A percentile compares a stretch with the other conserved stretches of the same genome.
phyloP scores from a whole-genome alignment of 2,888 invertebrate genomes.

The Amphipoea lucens region DNA sequence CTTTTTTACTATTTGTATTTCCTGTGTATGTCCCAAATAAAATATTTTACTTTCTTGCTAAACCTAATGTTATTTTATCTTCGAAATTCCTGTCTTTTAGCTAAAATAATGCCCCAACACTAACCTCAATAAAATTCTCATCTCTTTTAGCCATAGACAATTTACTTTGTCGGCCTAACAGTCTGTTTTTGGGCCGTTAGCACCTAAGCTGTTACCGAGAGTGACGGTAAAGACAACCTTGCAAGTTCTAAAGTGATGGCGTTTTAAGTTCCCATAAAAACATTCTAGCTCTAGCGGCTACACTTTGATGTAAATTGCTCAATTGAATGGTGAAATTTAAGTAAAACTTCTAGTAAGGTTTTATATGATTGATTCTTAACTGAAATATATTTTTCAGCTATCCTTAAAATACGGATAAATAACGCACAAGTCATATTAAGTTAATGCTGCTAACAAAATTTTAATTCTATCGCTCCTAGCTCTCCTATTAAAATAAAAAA shows the following conservation, averaged over 20 bases:
- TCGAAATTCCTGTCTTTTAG: not conserved
- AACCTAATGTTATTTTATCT: not conserved
- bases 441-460: not conserved
- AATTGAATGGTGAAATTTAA: slow-evolving; percentile 27
- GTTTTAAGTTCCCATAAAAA: slow-evolving; percentile 52
- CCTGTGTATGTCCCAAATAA: too few relatives aligned
- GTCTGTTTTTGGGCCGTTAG: slow-evolving; percentile 42
- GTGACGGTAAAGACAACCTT: slow-evolving; percentile 21
- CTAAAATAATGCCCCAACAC: not conserved
- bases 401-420: not conserved
- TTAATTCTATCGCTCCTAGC: not conserved
- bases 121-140: not conserved
- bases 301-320: slow-evolving; percentile 40
- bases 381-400: not conserved
- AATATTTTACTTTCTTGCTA: too few relatives aligned
- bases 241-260: slow-evolving; percentile 27
- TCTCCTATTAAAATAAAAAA: not conserved
- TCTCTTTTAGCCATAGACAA: slow-evolving; percentile 30
- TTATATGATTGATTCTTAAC: slow-evolving; percentile 10
- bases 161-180: slow-evolving; percentile 48
- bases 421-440: not conserved
- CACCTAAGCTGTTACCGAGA: slow-evolving; percentile 30
- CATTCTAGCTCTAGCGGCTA: slow-evolving; percentile 28
- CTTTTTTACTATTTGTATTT: too few relatives aligned
- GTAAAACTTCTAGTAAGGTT: not conserved